A percentile compares a stretch with the other conserved stretches of the same genome.
phyloP scores from a whole-genome alignment of 2,888 invertebrate genomes.

The Silvanus unidentatus region DNA sequence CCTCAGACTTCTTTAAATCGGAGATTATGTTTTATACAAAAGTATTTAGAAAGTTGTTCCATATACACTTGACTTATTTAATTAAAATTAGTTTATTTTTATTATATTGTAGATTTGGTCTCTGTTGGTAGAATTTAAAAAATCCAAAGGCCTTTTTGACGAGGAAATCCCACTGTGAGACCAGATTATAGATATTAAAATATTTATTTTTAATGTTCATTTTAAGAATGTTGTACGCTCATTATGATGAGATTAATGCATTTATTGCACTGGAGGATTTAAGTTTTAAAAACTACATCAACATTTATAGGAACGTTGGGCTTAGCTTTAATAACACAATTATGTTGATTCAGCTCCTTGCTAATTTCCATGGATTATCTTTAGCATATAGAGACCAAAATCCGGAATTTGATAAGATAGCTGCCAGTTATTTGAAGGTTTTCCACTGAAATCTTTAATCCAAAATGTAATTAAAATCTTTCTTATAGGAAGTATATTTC shows the following conservation, averaged over 20 bases:
- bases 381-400: conserved; percentile 45
- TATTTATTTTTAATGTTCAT: conserved; percentile 12
- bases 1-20: conserved; percentile 62
- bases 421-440: conserved; percentile 3
- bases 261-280: conserved; percentile 46
- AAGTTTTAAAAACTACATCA: conserved; percentile 36
- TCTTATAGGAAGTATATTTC: conserved; percentile 59
- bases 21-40: conserved; percentile 62
- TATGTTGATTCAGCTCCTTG: conserved; percentile 40
- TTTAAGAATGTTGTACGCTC: conserved; percentile 35
- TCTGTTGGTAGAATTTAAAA: conserved; percentile 43
- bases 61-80: background rate
- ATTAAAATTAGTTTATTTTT: no score
- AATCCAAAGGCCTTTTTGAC: conserved; percentile 27
- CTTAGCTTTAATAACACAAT: conserved; percentile 36
- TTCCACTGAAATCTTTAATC: no score
- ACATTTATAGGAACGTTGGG: conserved; percentile 33
- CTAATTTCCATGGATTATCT: conserved; percentile 46
- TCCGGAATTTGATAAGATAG: conserved; percentile 34
- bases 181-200: background rate
- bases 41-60: conserved; percentile 30
- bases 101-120: no score
- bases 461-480: no score
- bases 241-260: conserved; percentile 44
- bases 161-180: conserved; percentile 31